Evolutionary conservation across 2,888 invertebrate genomes (phyloP), one percentile per base, ranked within the genome.

Genomic region (Nomada fabriciana): DNA sequence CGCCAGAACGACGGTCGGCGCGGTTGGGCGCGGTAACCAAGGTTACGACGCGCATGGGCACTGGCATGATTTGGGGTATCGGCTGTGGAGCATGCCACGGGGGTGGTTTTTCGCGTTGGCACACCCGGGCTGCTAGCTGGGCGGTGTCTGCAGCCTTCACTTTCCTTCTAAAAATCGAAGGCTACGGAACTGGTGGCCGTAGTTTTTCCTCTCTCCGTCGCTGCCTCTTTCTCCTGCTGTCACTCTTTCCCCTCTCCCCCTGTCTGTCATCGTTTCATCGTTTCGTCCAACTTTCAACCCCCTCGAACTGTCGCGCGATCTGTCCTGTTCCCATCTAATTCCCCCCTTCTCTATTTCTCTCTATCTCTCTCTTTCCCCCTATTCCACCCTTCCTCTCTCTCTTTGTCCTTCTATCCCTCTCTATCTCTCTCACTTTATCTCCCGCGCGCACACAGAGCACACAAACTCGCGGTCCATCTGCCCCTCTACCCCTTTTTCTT

Each of bases 61-160:
- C 43, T 80, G 77, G 29, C 36, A 63, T 53, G 70, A 82, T 73
- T 86, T 78, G 79, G 77, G 76, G 70, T 79, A 82, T 78, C 87
- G 77, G 83, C 76, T 79, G 89, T 64, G 79, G 79, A 86, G 80
- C 89, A 82, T 72, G 87, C 76, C 82, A 91, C 85, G 92, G 93
- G 90, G 90, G 88, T 90, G 89, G 86, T 89, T 89, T 90, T 91
- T 91, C 89, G 89, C 87, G 89, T 91, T 88, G 84, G 93, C 92
- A 92, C 91, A 91, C 90, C 94, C 92, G 91, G 91, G 91, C 88
- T 86, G 87, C 92, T 92, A 94, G 94, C 94, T 94, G 94, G 94
- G 94, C 94, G 94, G 94, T 94, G 94, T 94, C 94, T 94, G 91
- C 86, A 84, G 91, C 91, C 91, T 92, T 91, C 92, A 92, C 91